Evolutionary conservation across 2,797 vertebrate genomes (phyloP).

Genomic region (Gymnodraco acuticeps): DNA sequence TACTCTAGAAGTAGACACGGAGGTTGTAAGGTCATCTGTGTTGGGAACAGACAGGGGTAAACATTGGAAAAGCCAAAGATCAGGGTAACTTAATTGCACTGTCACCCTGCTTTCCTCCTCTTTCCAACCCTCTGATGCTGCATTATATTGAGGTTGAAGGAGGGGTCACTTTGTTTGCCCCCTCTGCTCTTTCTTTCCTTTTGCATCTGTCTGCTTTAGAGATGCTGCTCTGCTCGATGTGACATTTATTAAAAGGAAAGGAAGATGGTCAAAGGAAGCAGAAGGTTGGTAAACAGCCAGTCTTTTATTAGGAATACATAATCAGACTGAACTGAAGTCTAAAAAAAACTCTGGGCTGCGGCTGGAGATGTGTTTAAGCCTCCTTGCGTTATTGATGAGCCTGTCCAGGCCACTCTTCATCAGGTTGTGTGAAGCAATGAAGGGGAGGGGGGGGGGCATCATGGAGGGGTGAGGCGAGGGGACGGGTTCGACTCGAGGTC

Average conservation of each 20-base stretch:
- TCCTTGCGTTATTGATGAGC: slow-evolving; percentile 74
- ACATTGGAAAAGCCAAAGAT: slow-evolving; percentile 23
- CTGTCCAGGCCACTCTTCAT: slow-evolving; percentile 70
- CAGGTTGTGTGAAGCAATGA: slow-evolving; percentile 52
- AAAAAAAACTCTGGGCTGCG: slow-evolving; percentile 42
- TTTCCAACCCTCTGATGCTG: slow-evolving; percentile 21
- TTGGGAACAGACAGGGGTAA: slow-evolving; percentile 2
- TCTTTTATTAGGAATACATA: not conserved
- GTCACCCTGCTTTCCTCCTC: slow-evolving; percentile 28
- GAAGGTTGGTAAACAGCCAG: slow-evolving; percentile 2
- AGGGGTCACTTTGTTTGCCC: too few species aligned
- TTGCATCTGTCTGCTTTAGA: slow-evolving; percentile 48
- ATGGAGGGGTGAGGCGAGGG: slow-evolving; percentile 31
- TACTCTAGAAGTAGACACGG: slow-evolving; percentile 1
- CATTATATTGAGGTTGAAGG: slow-evolving; percentile 22
- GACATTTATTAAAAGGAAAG: slow-evolving; percentile 70
- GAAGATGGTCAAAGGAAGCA: slow-evolving; percentile 16
- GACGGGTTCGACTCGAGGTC: slow-evolving; percentile 64
- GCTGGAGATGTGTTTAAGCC: slow-evolving; percentile 53
- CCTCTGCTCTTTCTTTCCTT: slow-evolving; percentile 16
- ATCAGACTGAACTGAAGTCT: not conserved
- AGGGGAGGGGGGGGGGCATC: slow-evolving; percentile 16
- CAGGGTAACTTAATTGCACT: slow-evolving; percentile 37
- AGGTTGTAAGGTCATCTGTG: slow-evolving; percentile 18
- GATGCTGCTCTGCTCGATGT: slow-evolving; percentile 53